These are phyloP conservation scores for Polydrusus tereticollis DNA, from an alignment of 2,888 invertebrate genomes.

Conservation along the genomic window DNA sequence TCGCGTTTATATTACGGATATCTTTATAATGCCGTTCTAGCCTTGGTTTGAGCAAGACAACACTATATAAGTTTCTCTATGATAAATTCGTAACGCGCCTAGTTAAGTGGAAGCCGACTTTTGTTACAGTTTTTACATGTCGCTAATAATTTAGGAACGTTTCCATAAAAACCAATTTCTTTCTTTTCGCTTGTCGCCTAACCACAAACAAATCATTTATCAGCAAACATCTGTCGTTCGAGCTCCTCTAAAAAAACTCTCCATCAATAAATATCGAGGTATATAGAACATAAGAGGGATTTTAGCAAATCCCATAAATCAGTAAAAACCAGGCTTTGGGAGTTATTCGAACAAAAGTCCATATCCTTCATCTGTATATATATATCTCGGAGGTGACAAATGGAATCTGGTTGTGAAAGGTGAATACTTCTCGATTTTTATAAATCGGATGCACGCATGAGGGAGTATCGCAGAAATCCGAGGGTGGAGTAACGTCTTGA, in stretches of 20 bases:
- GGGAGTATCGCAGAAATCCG: constrained; percentile 49
- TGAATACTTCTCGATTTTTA: constrained; percentile 67
- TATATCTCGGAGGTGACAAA: constrained; percentile 62
- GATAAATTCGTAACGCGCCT: no score
- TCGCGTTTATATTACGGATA: no score
- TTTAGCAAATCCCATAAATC: constrained; percentile 42
- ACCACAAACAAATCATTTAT: constrained; percentile 40
- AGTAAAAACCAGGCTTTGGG: constrained; percentile 34
- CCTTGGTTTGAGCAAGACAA: no score
- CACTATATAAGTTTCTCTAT: no score
- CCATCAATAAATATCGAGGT: constrained; percentile 40
- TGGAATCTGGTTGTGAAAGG: constrained; percentile 67
- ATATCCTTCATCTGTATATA: constrained; percentile 40
- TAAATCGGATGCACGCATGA: constrained; percentile 60
- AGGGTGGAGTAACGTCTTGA: constrained; percentile 48
- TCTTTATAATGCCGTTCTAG: no score
- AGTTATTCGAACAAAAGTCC: constrained; percentile 39
- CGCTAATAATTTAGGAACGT: neutral
- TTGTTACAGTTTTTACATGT: no score
- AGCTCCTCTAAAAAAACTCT: constrained; percentile 21
- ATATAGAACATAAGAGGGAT: constrained; percentile 35
- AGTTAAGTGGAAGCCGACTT: no score
- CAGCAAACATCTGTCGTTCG: constrained; percentile 27
- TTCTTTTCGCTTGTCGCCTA: constrained; percentile 15
- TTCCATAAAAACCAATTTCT: neutral